These are phyloP conservation scores for Poeciliopsis presidionis DNA, from an alignment of 2,797 vertebrate species.

Conservation along the genomic window DNA sequence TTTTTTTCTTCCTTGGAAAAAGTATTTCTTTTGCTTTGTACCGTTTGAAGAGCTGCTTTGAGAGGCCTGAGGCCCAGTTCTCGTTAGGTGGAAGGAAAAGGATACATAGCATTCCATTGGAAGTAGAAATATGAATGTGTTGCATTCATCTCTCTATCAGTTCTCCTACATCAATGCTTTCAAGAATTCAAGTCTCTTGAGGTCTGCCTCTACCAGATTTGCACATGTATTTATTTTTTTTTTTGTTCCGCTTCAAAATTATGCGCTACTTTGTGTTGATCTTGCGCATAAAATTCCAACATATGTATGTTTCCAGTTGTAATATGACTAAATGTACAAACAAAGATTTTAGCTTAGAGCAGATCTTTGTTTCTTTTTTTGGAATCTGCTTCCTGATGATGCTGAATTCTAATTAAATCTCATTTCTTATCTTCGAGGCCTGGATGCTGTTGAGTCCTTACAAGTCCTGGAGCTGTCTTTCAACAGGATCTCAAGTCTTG, in stretches of 20 bases:
- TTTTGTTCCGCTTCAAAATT: not conserved
- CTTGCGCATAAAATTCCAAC: not conserved
- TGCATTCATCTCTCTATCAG: not conserved
- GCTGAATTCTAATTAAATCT: slow-evolving; percentile 28
- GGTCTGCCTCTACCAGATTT: not conserved
- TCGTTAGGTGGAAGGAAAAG: not conserved
- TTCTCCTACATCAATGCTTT: not conserved
- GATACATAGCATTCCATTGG: not conserved
- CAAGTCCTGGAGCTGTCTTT: slow-evolving; percentile 83
- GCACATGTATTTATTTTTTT: not conserved
- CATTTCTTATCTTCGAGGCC: slow-evolving; percentile 61
- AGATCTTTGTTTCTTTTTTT: not conserved
- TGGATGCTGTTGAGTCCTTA: slow-evolving; percentile 70
- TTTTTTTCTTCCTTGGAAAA: slow-evolving; percentile 11
- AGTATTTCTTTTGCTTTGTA: slow-evolving; percentile 15
- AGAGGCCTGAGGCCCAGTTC: not conserved
- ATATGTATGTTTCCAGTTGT: not conserved
- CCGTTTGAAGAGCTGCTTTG: not conserved
- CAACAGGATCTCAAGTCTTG: slow-evolving; percentile 82
- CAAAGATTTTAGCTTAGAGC: not conserved
- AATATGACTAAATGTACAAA: not conserved
- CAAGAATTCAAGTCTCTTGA: not conserved
- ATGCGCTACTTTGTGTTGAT: not conserved
- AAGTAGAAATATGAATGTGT: not conserved
- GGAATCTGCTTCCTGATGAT: not conserved